Evolutionary conservation across 2,888 invertebrate species (phyloP).

Genomic region (Adineta ricciae): DNA sequence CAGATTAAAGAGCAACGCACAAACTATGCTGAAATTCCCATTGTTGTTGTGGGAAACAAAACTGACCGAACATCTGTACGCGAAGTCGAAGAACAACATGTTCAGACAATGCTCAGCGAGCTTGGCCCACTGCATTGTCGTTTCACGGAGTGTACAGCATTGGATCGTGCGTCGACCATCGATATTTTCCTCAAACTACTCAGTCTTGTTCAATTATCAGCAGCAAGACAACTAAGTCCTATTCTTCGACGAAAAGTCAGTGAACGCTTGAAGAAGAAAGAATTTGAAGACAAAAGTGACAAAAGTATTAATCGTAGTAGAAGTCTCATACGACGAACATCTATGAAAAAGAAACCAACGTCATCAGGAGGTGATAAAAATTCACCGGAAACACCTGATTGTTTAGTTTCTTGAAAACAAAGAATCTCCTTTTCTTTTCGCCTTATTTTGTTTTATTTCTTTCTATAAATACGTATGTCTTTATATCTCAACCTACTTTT

Average conservation of each 20-base stretch:
- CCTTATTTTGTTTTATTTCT: not conserved
- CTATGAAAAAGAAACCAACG: conserved; percentile 56
- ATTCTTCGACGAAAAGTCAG: conserved; percentile 63
- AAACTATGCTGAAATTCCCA: conserved; percentile 72
- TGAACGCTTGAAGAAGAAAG: conserved; percentile 42
- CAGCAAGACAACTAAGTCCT: conserved; percentile 39
- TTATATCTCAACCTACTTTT: not conserved
- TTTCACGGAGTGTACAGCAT: conserved; percentile 56
- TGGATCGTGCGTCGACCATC: conserved; percentile 61
- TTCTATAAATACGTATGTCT: not conserved
- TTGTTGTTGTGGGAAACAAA: conserved; percentile 89
- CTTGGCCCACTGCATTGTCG: conserved; percentile 18
- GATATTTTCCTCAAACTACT: conserved; percentile 71
- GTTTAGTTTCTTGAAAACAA: not conserved
- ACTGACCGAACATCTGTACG: conserved; percentile 56
- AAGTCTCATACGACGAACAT: conserved; percentile 68
- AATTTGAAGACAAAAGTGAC: conserved; percentile 35
- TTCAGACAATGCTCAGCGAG: not conserved
- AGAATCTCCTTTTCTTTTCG: not conserved
- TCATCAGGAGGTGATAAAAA: not conserved
- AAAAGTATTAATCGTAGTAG: conserved; percentile 54
- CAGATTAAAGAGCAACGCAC: conserved; percentile 71
- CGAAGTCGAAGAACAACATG: conserved; percentile 4
- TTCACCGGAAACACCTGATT: not conserved
- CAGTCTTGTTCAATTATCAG: conserved; percentile 62